Conservation (phyloP, 92 coral and sea anemone genomes). For the Siderastrea radians region DNA sequence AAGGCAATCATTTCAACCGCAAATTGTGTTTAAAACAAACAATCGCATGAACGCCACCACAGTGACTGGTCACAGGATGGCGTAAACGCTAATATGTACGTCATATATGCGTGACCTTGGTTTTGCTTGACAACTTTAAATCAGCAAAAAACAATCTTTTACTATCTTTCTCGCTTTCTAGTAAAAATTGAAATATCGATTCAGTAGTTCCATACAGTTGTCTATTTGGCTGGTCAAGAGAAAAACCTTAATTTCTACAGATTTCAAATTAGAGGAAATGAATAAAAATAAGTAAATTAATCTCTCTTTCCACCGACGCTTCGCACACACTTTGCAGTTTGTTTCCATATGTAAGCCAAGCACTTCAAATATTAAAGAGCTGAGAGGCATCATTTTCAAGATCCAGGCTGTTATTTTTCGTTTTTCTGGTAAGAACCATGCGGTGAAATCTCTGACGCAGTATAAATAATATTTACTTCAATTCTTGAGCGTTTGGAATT, state of each 20-base stretch:
- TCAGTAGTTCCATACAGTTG: too few species aligned
- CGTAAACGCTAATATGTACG: too few species aligned
- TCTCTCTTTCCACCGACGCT: not conserved
- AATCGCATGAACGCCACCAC: not conserved
- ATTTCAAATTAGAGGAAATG: not conserved
- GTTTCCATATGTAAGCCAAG: not conserved
- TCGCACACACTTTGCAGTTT: not conserved
- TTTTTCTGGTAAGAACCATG: not conserved
- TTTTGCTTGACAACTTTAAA: not conserved
- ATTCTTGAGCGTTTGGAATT: not conserved
- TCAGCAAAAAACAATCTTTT: not conserved
- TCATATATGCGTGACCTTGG: not conserved
- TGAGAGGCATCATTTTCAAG: not conserved
- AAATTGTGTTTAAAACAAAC: not conserved
- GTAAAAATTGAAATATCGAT: too few species aligned
- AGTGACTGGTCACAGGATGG: not conserved
- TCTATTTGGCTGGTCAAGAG: not conserved
- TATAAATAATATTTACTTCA: not conserved
- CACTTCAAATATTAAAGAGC: conserved; percentile 11
- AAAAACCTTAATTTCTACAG: not conserved
- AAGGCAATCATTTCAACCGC: not conserved
- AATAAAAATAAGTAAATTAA: not conserved
- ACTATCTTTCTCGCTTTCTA: too few species aligned
- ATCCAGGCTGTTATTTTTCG: not conserved
- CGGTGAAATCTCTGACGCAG: not conserved